Evolutionary conservation across 2,888 invertebrate genomes (phyloP).

Genomic region (Dynastes grantii): DNA sequence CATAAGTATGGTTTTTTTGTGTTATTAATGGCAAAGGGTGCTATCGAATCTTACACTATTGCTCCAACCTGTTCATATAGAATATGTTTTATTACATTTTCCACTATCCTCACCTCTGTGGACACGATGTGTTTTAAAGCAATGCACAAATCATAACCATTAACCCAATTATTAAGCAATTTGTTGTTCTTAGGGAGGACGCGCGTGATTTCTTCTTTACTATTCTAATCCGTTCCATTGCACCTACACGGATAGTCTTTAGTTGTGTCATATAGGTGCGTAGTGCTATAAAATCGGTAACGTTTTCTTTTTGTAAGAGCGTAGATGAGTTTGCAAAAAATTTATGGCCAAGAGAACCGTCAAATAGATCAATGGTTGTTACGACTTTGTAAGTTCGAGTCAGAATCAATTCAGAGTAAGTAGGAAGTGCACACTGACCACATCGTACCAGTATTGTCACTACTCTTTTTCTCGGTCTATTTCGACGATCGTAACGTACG

Average conservation of each 20-base stretch:
- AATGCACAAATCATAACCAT: too few relatives aligned
- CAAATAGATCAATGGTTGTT: background rate
- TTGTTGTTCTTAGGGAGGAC: background rate
- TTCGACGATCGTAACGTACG: constrained; percentile 13
- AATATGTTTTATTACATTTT: too few relatives aligned
- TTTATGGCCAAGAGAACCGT: background rate
- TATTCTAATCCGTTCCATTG: constrained; percentile 12
- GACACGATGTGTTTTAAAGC: too few relatives aligned
- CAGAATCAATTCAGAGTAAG: background rate
- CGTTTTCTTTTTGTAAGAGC: background rate
- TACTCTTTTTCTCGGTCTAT: background rate
- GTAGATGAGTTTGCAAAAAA: background rate
- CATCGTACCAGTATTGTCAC: background rate
- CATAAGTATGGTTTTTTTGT: too few relatives aligned
- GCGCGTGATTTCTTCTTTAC: background rate
- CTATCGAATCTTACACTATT: too few relatives aligned
- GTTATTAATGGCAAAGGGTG: too few relatives aligned
- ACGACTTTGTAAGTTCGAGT: background rate
- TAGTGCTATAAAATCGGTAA: background rate
- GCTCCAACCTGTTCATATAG: too few relatives aligned
- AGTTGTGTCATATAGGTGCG: background rate
- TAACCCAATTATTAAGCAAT: too few relatives aligned
- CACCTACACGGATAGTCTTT: background rate
- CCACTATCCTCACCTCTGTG: too few relatives aligned
- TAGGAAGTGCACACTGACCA: background rate